Conservation (phyloP, 2,888 invertebrate genomes). For the Octonoba sinensis region DNA sequence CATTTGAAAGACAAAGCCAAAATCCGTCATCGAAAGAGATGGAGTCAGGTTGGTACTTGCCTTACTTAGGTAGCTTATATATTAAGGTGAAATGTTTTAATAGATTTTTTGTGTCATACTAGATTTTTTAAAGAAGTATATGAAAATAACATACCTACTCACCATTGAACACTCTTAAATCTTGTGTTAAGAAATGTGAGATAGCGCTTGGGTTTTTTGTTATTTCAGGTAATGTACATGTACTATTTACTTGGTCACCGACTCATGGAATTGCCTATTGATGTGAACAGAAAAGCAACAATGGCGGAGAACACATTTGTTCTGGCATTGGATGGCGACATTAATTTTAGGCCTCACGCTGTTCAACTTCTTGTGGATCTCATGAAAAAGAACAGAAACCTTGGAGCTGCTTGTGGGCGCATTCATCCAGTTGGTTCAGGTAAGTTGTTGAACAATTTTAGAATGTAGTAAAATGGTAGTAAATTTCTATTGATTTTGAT, state of each 20-base stretch:
- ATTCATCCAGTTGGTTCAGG: slow-evolving; percentile 87
- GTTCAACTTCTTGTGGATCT: slow-evolving; percentile 84
- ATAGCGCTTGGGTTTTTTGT: background rate
- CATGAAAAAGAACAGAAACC: slow-evolving; percentile 83
- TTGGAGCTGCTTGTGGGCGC: slow-evolving; percentile 90
- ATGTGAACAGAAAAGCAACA: slow-evolving; percentile 74
- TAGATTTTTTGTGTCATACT: too few relatives aligned
- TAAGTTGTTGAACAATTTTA: slow-evolving; percentile 59
- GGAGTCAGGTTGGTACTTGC: slow-evolving; percentile 81
- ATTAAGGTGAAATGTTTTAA: too few relatives aligned
- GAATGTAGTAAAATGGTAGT: background rate
- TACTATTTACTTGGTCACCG: slow-evolving; percentile 88
- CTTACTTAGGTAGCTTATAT: background rate
- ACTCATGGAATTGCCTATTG: slow-evolving; percentile 79
- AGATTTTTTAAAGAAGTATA: background rate
- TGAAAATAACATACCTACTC: too few relatives aligned
- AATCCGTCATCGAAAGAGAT: slow-evolving; percentile 89
- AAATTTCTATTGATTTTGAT: background rate
- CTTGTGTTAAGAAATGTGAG: too few relatives aligned
- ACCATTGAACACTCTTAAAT: too few relatives aligned
- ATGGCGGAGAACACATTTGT: slow-evolving; percentile 86
- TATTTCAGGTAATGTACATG: slow-evolving; percentile 84
- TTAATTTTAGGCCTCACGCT: slow-evolving; percentile 86
- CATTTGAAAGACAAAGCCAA: slow-evolving; percentile 91
- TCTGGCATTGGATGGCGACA: slow-evolving; percentile 88